Evolutionary conservation across 2,113 vertebrate genomes (phyloP).

Genomic region (Lagenorhynchus albirostris): DNA sequence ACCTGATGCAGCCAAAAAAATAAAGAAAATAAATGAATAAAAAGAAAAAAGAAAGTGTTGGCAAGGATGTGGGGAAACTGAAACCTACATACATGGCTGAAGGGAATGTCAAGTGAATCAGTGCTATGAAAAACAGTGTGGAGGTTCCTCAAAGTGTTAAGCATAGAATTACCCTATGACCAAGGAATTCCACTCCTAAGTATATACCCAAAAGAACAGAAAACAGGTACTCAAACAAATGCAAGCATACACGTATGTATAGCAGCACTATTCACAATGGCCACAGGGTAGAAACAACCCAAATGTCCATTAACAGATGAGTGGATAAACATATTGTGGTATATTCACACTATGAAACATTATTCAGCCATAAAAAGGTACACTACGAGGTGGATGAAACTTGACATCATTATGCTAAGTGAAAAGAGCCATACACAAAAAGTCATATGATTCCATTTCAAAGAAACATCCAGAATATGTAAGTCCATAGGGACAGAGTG

Average conservation of each 20-base stretch:
- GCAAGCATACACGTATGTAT: neutral
- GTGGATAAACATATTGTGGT: neutral
- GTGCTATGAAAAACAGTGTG: neutral
- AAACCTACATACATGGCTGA: neutral
- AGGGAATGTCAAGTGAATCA: neutral
- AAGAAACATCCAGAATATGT: neutral
- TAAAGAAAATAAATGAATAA: neutral
- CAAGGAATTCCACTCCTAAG: neutral
- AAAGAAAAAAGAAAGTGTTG: neutral
- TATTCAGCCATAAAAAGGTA: neutral
- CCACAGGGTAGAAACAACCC: neutral
- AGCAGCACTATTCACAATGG: neutral
- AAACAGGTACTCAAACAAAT: neutral
- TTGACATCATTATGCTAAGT: neutral
- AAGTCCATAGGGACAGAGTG: neutral
- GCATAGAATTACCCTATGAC: neutral
- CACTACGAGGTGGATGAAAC: neutral
- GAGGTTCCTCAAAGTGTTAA: neutral
- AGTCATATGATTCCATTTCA: neutral
- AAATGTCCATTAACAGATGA: neutral
- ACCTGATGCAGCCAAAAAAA: too few relatives aligned
- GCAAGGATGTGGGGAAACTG: neutral
- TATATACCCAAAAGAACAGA: neutral
- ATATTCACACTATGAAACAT: neutral
- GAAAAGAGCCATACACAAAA: neutral